Conservation (phyloP, 1,140 invertebrate species). For the Sycophila sp. region DNA sequence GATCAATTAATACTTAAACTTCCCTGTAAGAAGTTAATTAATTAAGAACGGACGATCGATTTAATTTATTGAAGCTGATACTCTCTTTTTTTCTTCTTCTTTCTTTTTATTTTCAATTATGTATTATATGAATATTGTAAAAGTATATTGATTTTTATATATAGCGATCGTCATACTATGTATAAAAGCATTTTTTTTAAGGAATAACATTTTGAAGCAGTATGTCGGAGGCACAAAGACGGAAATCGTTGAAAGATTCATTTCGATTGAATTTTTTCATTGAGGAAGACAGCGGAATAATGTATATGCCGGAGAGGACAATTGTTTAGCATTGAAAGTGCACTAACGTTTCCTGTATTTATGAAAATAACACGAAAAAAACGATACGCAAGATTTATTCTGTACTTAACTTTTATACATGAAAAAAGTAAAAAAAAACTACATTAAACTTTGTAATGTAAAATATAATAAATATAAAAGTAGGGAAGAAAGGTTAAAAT, state of each 20-base stretch:
- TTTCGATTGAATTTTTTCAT: conserved; percentile 3
- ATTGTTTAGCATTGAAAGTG: conserved; percentile 7
- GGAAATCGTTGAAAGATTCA: conserved; percentile 2
- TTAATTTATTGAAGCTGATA: neutral
- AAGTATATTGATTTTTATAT: conserved; percentile 10
- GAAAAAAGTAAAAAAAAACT: no score
- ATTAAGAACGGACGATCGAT: conserved; percentile 2
- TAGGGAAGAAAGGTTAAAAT: neutral
- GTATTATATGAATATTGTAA: conserved; percentile 27
- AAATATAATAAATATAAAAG: conserved; percentile 14
- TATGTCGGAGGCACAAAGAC: conserved; percentile 25
- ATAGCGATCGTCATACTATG: conserved; percentile 11
- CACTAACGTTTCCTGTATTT: conserved; percentile 18
- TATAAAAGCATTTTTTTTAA: conserved; percentile 17
- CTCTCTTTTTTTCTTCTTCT: conserved; percentile 1
- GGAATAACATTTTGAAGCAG: neutral
- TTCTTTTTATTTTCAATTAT: no score
- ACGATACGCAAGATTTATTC: conserved; percentile 26
- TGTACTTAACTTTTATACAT: conserved; percentile 36
- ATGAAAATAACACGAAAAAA: conserved; percentile 20
- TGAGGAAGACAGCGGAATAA: conserved; percentile 1
- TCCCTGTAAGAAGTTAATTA: neutral
- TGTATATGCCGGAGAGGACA: no score
- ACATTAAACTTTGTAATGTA: neutral
- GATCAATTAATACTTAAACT: conserved; percentile 1